These are phyloP conservation scores for Xiphorhynchus erythropygius DNA, from an alignment of 2,797 vertebrate genomes.

Conservation along the genomic window DNA sequence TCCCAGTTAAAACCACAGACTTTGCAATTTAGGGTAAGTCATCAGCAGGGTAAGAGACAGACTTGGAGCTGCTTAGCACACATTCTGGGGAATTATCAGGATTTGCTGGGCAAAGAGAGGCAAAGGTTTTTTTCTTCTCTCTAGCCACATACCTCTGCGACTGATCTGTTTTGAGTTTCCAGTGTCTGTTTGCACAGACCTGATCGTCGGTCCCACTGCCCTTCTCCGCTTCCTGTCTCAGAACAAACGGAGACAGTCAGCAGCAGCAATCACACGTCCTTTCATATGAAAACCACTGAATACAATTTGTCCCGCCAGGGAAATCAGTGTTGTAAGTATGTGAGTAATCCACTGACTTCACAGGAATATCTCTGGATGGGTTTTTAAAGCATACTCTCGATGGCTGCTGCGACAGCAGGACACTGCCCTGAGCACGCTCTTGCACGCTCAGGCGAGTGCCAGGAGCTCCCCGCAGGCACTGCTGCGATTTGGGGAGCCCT, in stretches of 20 bases:
- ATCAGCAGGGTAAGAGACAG: background rate
- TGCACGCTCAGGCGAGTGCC: background rate
- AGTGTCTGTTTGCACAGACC: constrained; percentile 44
- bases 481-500: background rate
- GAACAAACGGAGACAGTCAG: constrained; percentile 13
- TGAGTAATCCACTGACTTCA: constrained; percentile 37
- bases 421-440: background rate
- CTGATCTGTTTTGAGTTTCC: constrained; percentile 37
- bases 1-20: background rate
- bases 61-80: background rate
- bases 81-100: constrained; percentile 4
- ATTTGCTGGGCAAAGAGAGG: background rate
- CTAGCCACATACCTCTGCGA: background rate
- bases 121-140: background rate
- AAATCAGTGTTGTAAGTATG: background rate
- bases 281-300: background rate
- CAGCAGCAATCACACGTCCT: constrained; percentile 22
- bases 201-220: background rate
- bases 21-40: background rate
- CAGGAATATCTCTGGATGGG: background rate
- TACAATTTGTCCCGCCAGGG: constrained; percentile 15
- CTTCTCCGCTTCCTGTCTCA: constrained; percentile 10
- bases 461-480: background rate
- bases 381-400: background rate
- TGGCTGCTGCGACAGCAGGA: background rate